Conservation (phyloP, 2,113 vertebrate species). For the Lates calcarifer region DNA sequence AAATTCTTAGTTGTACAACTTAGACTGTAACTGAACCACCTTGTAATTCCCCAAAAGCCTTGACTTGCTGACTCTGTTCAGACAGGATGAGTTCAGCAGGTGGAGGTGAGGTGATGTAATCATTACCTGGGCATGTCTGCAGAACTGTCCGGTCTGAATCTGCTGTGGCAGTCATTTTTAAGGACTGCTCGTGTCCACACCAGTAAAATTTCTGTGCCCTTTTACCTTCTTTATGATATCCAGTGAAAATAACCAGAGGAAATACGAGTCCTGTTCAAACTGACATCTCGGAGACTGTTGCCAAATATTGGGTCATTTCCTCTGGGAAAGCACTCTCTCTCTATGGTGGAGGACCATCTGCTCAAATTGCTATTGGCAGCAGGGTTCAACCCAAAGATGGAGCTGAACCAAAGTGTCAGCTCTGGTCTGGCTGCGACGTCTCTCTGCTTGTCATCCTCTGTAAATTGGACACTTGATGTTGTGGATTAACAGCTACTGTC, state of each 20-base stretch:
- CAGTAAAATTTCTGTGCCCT: constrained; percentile 17
- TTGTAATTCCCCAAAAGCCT: constrained; percentile 32
- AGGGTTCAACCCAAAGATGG: constrained; percentile 24
- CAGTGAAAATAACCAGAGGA: constrained; percentile 39
- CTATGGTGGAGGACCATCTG: constrained; percentile 59
- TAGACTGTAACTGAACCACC: background rate
- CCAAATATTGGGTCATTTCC: constrained; percentile 68
- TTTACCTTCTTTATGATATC: constrained; percentile 17
- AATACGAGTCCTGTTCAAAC: constrained; percentile 17
- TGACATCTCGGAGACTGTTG: constrained; percentile 42
- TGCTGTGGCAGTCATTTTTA: constrained; percentile 16
- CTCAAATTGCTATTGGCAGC: constrained; percentile 55
- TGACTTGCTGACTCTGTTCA: constrained; percentile 18
- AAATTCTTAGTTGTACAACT: constrained; percentile 4
- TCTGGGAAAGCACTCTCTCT: constrained; percentile 35
- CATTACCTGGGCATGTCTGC: constrained; percentile 25
- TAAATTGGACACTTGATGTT: constrained; percentile 44
- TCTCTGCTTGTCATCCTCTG: constrained; percentile 14
- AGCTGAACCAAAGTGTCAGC: constrained; percentile 34
- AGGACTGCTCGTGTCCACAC: background rate
- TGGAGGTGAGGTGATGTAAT: constrained; percentile 46
- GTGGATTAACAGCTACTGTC: constrained; percentile 17
- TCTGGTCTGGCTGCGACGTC: constrained; percentile 25
- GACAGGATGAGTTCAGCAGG: constrained; percentile 22
- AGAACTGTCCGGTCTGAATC: background rate